Evolutionary conservation across 2,797 vertebrate species (phyloP), one percentile per base, ranked within the genome.

Genomic region (Orestias chungarensis): DNA sequence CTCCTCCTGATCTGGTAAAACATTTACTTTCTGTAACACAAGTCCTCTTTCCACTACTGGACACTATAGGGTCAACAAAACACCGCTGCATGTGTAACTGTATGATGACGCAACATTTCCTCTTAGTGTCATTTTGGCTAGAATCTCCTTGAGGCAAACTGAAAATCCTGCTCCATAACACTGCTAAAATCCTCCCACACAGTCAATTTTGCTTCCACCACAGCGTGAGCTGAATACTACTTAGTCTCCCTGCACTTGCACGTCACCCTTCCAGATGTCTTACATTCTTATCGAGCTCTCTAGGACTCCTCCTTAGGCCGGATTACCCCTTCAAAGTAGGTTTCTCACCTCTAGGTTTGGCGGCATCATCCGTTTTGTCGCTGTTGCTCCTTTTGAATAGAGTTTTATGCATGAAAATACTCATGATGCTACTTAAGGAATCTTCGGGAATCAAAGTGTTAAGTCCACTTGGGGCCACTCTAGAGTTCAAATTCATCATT

Each of bases 341-440:
- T 61, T 61, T 61, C 57, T 61, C 33, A 61, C 33, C 57, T 38
- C 57, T 61, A 5, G 57, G 20, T 61, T 20, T 61, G 20, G 23
- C 57, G 35, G 9, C 33, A 35, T 38, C 35, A 61, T 38, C 23
- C 33, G 7, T 61, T 35, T 40, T 61, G 57, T 61, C 3, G 33
- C 23, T n/a, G 33, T 38, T 61, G 57, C 33, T 61, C 23, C 40
- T 38, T 40, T n/a, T n/a, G 57, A 61, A 25, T 6, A 14, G n/a
- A n/a, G n/a, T n/a, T n/a, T n/a, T n/a, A n/a, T n/a, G n/a, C 20
- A n/a, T 10, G 4, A 23, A 2, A 12, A 6, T 25, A 5, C 35
- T 23, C 12, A 40, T 62, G 6, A 62, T 25, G 12, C 35, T 14
- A n/a, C 23, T 40, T 11, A 40, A 62, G 23, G 0, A 62, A n/a